Evolutionary conservation across 2,888 invertebrate species (phyloP).

Genomic region (Micoletzkya japonica): DNA sequence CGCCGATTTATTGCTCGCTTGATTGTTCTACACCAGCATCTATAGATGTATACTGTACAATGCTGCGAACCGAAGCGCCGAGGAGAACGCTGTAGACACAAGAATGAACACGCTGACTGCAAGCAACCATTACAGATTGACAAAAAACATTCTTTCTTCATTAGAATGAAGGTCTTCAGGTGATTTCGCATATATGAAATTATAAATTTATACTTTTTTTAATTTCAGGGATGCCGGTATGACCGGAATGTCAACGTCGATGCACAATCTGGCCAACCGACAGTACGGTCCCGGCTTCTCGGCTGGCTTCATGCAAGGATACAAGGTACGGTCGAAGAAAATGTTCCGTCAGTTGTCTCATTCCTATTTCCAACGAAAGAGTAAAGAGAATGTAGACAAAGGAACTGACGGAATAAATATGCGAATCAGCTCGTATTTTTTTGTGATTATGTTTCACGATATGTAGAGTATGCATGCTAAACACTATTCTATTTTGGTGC

Average conservation of each 20-base stretch:
- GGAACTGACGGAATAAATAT: neutral
- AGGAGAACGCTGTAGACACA: too few species aligned
- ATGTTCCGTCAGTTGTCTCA: neutral
- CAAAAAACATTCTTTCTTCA: too few species aligned
- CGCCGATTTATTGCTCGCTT: too few species aligned
- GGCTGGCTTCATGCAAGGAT: conserved; percentile 64
- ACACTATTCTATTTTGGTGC: neutral
- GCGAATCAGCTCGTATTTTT: neutral
- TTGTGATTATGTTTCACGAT: neutral
- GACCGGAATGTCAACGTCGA: conserved; percentile 62
- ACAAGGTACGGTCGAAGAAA: conserved; percentile 34
- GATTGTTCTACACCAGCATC: too few species aligned
- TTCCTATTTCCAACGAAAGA: neutral
- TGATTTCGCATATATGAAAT: too few species aligned
- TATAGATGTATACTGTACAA: too few species aligned
- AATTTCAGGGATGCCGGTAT: conserved; percentile 58
- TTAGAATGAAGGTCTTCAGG: too few species aligned
- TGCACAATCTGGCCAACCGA: conserved; percentile 62
- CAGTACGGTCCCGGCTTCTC: conserved; percentile 57
- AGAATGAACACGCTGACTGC: too few species aligned
- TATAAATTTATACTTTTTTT: neutral
- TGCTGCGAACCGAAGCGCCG: too few species aligned
- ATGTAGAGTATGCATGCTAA: neutral
- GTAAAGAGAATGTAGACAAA: neutral
- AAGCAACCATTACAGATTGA: too few species aligned